phyloP scores from a whole-genome alignment of 1,140 invertebrate genomes.

The Anastrepha obliqua region DNA sequence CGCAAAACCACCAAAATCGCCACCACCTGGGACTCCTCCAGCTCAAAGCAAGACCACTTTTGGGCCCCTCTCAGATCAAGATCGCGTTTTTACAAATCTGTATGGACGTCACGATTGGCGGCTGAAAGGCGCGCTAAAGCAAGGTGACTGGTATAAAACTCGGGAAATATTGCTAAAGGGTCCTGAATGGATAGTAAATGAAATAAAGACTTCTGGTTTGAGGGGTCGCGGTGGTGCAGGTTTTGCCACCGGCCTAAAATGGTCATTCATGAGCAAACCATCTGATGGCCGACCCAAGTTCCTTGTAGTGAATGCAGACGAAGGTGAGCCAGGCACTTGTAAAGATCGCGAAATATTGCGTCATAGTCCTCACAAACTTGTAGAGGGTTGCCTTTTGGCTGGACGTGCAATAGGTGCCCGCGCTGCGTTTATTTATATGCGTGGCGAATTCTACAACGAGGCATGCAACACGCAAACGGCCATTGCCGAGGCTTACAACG shows the following conservation, averaged over 20 bases:
- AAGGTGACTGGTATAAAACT: conserved; percentile 69
- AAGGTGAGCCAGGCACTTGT: conserved; percentile 80
- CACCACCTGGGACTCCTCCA: conserved; percentile 65
- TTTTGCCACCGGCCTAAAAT: conserved; percentile 87
- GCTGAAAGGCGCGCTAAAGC: conserved; percentile 65
- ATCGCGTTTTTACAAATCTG: conserved; percentile 67
- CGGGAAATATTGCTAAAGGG: conserved; percentile 65
- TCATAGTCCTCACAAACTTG: conserved; percentile 85
- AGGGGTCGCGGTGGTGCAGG: conserved; percentile 87
- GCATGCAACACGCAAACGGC: conserved; percentile 84
- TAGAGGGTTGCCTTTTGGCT: conserved; percentile 85
- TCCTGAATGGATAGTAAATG: conserved; percentile 75
- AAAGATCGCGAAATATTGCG: conserved; percentile 81
- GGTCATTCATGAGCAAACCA: conserved; percentile 83
- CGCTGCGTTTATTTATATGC: conserved; percentile 86
- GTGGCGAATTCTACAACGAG: conserved; percentile 90
- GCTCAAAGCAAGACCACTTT: conserved; percentile 66
- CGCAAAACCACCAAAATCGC: neutral
- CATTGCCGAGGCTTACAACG: conserved; percentile 83
- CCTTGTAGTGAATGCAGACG: conserved; percentile 86
- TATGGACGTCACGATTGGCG: conserved; percentile 68
- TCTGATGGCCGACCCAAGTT: conserved; percentile 82
- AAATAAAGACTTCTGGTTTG: conserved; percentile 83
- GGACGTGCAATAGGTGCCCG: conserved; percentile 83
- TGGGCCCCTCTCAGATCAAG: conserved; percentile 63